Conservation (phyloP, 2,113 vertebrate genomes). For the Trematocara nigrifrons region DNA sequence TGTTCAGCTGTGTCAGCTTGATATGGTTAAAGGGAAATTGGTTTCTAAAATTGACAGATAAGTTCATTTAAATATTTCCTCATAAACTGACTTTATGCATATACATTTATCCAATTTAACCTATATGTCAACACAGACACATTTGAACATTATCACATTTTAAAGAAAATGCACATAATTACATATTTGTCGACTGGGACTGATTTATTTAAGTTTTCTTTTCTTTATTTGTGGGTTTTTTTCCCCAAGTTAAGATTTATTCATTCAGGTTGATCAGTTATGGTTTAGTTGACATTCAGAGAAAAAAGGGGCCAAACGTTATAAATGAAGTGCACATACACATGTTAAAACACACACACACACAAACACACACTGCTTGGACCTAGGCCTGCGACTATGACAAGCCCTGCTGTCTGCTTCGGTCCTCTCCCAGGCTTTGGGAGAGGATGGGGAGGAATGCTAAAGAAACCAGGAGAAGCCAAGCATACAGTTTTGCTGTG, state of each 20-base stretch:
- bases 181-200: background rate
- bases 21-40: background rate
- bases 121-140: background rate
- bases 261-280: background rate
- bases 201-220: background rate
- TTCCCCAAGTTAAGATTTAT: background rate
- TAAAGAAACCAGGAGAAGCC: slow-evolving; percentile 67
- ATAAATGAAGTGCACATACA: background rate
- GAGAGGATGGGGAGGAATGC: slow-evolving; percentile 65
- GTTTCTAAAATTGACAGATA: background rate
- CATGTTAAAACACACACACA: background rate
- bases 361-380: slow-evolving; percentile 4
- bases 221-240: background rate
- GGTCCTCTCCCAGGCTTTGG: slow-evolving; percentile 60
- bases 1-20: background rate
- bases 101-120: background rate
- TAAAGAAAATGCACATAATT: background rate
- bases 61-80: background rate
- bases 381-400: slow-evolving; percentile 57
- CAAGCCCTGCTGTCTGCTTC: slow-evolving; percentile 66
- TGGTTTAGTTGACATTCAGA: background rate
- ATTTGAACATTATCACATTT: background rate
- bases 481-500: slow-evolving; percentile 63
- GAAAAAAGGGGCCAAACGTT: background rate
- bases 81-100: background rate